These are phyloP conservation scores for Mirza zaza DNA, from an alignment of 2,113 vertebrate genomes.

Conservation along the genomic window DNA sequence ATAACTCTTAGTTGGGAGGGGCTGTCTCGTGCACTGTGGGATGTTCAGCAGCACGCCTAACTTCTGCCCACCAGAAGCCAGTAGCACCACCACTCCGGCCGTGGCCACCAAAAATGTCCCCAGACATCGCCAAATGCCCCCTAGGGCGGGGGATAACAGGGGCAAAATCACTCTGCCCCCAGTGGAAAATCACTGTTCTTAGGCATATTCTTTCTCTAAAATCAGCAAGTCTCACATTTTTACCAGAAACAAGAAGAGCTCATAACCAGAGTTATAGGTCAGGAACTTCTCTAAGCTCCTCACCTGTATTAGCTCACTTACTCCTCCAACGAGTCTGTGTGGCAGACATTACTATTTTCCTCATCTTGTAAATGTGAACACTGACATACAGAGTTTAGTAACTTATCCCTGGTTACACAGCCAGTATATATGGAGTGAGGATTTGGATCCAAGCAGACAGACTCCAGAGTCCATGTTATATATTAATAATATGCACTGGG, in stretches of 20 bases:
- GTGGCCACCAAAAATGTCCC: not conserved
- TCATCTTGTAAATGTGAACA: not conserved
- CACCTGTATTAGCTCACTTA: not conserved
- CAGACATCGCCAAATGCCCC: not conserved
- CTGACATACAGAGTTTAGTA: not conserved
- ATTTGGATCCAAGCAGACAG: not conserved
- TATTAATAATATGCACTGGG: not conserved
- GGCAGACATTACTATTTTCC: not conserved
- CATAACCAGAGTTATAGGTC: not conserved
- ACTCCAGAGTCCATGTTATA: not conserved
- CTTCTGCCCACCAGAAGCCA: not conserved
- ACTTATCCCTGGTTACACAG: not conserved
- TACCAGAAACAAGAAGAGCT: not conserved
- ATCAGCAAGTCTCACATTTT: not conserved
- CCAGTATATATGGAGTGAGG: not conserved
- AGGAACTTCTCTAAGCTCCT: not conserved
- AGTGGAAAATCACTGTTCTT: not conserved
- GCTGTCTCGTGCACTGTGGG: not conserved
- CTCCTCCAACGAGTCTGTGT: not conserved
- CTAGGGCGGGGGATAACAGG: no score
- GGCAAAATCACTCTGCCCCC: not conserved
- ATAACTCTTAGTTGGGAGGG: not conserved
- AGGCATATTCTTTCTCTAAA: not conserved
- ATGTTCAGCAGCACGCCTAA: not conserved
- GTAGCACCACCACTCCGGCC: not conserved